Conservation (phyloP, 2,797 vertebrate genomes). For the Coregonus ussuriensis region DNA sequence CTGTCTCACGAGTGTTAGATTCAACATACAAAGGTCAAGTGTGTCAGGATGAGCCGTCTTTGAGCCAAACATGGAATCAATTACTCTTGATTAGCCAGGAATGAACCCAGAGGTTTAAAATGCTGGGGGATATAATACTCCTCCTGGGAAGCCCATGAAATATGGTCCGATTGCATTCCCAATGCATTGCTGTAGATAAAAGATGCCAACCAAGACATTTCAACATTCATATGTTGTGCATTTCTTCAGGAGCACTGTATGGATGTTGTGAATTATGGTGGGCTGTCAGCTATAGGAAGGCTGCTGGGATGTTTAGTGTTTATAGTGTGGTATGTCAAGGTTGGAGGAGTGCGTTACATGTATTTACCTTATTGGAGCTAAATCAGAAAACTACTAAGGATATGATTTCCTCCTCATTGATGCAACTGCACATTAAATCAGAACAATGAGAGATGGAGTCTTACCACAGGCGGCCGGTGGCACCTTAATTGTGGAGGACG, state of each 20-base stretch:
- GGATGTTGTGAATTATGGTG: background rate
- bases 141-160: background rate
- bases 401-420: background rate
- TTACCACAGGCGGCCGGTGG: too few relatives aligned
- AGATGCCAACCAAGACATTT: background rate
- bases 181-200: background rate
- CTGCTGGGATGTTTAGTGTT: background rate
- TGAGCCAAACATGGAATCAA: conserved; percentile 1
- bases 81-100: conserved; percentile 13
- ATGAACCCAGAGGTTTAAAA: background rate
- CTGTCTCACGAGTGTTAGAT: conserved; percentile 13
- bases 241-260: background rate
- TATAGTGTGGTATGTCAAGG: background rate
- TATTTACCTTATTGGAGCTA: background rate
- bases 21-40: conserved; percentile 44
- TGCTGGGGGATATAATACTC: background rate
- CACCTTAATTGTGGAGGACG: too few relatives aligned
- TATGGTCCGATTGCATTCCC: background rate
- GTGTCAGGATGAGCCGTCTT: conserved; percentile 18
- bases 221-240: background rate
- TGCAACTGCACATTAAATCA: too few relatives aligned
- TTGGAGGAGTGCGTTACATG: background rate
- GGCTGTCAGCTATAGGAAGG: background rate
- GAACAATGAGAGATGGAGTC: too few relatives aligned
- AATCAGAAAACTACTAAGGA: background rate